Base-by-base conservation (phyloP, 2,888 invertebrate species). In the Psococerastis gibbosa region DNA sequence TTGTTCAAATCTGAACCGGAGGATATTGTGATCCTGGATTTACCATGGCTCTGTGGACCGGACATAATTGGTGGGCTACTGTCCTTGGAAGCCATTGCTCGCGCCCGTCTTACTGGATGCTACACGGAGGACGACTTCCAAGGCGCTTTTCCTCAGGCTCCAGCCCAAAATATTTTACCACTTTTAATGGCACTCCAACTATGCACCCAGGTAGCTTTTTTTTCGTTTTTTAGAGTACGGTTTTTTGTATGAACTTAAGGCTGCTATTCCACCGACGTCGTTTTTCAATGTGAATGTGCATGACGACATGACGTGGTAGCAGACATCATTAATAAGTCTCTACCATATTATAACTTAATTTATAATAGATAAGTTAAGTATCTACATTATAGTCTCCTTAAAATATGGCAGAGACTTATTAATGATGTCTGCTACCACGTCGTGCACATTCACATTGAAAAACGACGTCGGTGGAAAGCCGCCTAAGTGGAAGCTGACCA, bases 71-170 rank as follows among this genome's bases (percentile, higher is more conserved):
- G 79, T 2, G 70, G 73, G 56, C 63, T 81, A 35, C 60, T 81
- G 43, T 71, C 66, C 45, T 62, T 62, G 34, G 70, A 69, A 43
- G 70, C 70, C 51, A 54, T 67, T 45, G 56, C 59, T 17, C 60
- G 62, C 43, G 66, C 69, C 23, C 63, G 73, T 27, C 67, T 70
- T 6, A 72, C 76, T 13, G 82, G 81, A 2, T 75, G 75, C 51
- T 81, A 78, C 57, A 71, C 76, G 2, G 60, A 70, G 9, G 78
- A 78, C 52, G 79, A 81, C 58, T 76, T 82, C 55, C 78, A 78
- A 59, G 68, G 75, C 32, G 67, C 75, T 52, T 75, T 70, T 55
- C 75, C 77, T 23, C 75, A 78, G 41, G 71, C 73, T 46, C 79
- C 80, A 52, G 75, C 78, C 3, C 59, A 67, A 44, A 75, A 77